phyloP scores from a whole-genome alignment of 1,140 invertebrate genomes.

The Dendroctonus valens region DNA sequence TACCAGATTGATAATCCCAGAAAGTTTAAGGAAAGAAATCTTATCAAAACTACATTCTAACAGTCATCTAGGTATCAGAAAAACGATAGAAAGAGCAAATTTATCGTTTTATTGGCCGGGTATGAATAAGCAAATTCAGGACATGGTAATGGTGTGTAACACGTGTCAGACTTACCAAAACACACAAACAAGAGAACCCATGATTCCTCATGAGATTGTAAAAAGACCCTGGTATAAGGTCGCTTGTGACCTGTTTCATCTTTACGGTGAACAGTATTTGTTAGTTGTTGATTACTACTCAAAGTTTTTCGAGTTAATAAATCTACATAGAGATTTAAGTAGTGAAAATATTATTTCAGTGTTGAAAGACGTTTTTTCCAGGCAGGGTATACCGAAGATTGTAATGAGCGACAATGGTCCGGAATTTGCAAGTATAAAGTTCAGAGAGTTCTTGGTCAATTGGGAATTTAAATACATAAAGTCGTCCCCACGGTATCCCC shows the following conservation, averaged over 20 bases:
- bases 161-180: background rate
- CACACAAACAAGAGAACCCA: constrained; percentile 30
- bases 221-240: constrained; percentile 44
- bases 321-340: constrained; percentile 30
- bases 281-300: constrained; percentile 41
- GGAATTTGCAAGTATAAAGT: too few relatives aligned
- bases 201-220: constrained; percentile 44
- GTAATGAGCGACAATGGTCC: too few relatives aligned
- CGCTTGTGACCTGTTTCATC: constrained; percentile 44
- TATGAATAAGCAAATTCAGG: constrained; percentile 23
- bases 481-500: too few relatives aligned
- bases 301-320: constrained; percentile 37
- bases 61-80: constrained; percentile 31
- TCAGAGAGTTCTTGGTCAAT: too few relatives aligned
- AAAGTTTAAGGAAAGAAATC: constrained; percentile 24
- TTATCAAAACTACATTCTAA: constrained; percentile 30
- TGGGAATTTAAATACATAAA: too few relatives aligned
- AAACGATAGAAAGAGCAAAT: constrained; percentile 22
- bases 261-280: constrained; percentile 44
- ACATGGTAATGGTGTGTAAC: background rate
- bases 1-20: constrained; percentile 1
- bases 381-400: too few relatives aligned
- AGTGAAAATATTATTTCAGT: constrained; percentile 35
- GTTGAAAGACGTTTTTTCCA: constrained; percentile 43
- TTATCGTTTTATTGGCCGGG: constrained; percentile 30